A percentile compares a stretch with the other conserved stretches of the same genome.
Conservation (phyloP, 1,140 invertebrate genomes). For the Zaprionus inermis region DNA sequence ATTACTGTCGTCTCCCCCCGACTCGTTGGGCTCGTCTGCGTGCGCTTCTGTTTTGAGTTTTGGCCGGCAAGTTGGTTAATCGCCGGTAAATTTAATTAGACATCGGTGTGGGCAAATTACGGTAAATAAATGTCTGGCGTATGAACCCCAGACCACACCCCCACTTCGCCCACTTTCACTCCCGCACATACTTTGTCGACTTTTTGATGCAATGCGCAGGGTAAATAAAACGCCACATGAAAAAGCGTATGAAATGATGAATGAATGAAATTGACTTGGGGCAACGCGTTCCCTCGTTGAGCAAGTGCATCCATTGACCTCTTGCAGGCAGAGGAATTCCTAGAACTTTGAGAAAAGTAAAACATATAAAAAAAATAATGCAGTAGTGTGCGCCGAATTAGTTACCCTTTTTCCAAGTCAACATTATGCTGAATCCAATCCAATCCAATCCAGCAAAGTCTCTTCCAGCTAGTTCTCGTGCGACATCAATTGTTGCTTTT, state of each 20-base stretch:
- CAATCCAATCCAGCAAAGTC: too few relatives aligned
- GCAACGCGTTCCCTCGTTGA: background rate
- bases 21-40: constrained; percentile 17
- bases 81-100: constrained; percentile 83
- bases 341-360: too few relatives aligned
- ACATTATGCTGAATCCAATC: too few relatives aligned
- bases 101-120: constrained; percentile 72
- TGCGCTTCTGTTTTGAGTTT: constrained; percentile 69
- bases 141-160: constrained; percentile 17
- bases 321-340: background rate
- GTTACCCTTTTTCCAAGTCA: too few relatives aligned
- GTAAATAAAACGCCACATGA: constrained; percentile 40
- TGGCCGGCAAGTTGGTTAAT: constrained; percentile 77
- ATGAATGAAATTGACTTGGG: too few relatives aligned
- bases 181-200: constrained; percentile 14
- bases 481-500: too few relatives aligned
- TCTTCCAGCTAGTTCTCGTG: too few relatives aligned
- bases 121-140: constrained; percentile 78
- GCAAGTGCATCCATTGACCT: background rate
- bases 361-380: too few relatives aligned
- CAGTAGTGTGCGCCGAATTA: too few relatives aligned
- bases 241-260: constrained; percentile 38
- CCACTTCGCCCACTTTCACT: background rate
- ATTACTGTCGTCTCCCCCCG: constrained; percentile 71
- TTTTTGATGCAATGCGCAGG: constrained; percentile 52